Conservation (phyloP, 2,888 invertebrate genomes). For the Thecophora atra region DNA sequence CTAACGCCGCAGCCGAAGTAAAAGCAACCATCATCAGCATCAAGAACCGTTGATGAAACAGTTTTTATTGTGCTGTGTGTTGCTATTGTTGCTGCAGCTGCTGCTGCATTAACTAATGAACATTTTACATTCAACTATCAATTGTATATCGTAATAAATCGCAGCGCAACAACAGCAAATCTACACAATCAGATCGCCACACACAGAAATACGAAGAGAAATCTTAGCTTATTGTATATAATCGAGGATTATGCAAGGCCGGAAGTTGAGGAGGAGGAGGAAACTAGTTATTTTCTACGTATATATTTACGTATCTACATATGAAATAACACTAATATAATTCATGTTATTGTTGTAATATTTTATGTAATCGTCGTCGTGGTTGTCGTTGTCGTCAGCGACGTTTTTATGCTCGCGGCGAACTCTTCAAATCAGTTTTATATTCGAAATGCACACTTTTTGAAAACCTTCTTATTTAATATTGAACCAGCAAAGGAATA, state of each 20-base stretch:
- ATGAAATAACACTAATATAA: conserved; percentile 6
- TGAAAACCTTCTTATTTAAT: no score
- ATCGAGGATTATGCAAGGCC: background rate
- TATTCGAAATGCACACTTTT: no score
- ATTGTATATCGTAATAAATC: no score
- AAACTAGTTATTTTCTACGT: conserved; percentile 18
- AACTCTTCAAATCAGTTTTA: background rate
- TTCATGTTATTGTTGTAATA: background rate
- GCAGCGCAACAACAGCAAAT: background rate
- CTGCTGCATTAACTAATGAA: no score
- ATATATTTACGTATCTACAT: conserved; percentile 2
- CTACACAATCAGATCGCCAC: background rate
- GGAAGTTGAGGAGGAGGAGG: background rate
- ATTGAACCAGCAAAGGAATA: no score
- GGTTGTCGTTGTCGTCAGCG: background rate
- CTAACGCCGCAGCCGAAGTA: background rate
- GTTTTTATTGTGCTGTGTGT: conserved; percentile 41
- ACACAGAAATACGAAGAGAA: background rate
- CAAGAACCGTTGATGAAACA: conserved; percentile 43
- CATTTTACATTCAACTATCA: no score
- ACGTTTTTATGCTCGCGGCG: no score
- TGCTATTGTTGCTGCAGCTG: background rate
- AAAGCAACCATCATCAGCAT: conserved; percentile 36
- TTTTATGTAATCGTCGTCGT: background rate
- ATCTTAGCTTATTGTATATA: background rate